Evolutionary conservation across 1,140 invertebrate genomes (phyloP).

Genomic region (Teleogryllus occipitalis): DNA sequence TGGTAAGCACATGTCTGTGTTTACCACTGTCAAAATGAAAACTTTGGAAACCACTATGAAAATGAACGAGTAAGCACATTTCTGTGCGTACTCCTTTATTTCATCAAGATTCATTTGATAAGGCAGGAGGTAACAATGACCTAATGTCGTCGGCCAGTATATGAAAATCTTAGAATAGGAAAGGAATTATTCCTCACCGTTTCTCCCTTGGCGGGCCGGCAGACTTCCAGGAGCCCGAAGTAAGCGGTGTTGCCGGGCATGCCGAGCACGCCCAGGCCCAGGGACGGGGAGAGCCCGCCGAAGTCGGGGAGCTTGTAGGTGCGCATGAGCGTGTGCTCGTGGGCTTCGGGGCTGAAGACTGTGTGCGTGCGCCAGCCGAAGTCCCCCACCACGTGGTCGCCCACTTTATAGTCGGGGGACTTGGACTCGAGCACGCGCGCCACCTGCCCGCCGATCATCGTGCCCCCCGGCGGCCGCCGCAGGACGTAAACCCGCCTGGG

Average conservation of each 20-base stretch:
- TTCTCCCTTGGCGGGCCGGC: conserved; percentile 56
- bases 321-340: conserved; percentile 14
- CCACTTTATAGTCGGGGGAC: conserved; percentile 32
- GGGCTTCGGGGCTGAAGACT: conserved; percentile 8
- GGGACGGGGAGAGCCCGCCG: conserved; percentile 31
- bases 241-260: conserved; percentile 55
- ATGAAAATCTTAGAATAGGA: too few species aligned
- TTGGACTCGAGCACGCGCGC: conserved; percentile 31
- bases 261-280: conserved; percentile 36
- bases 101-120: too few species aligned
- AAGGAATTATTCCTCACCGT: conserved; percentile 37
- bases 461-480: background rate
- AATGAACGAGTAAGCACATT: too few species aligned
- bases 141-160: too few species aligned
- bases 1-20: too few species aligned
- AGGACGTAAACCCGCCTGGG: background rate
- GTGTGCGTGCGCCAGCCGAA: conserved; percentile 31
- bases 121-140: too few species aligned
- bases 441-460: background rate
- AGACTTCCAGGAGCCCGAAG: conserved; percentile 61
- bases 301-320: conserved; percentile 31
- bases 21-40: too few species aligned
- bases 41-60: too few species aligned
- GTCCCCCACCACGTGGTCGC: conserved; percentile 32
- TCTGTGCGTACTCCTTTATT: too few species aligned